Evolutionary conservation across 2,113 vertebrate species (phyloP), one percentile per base, ranked within the genome.

Genomic region (Upupa epops): DNA sequence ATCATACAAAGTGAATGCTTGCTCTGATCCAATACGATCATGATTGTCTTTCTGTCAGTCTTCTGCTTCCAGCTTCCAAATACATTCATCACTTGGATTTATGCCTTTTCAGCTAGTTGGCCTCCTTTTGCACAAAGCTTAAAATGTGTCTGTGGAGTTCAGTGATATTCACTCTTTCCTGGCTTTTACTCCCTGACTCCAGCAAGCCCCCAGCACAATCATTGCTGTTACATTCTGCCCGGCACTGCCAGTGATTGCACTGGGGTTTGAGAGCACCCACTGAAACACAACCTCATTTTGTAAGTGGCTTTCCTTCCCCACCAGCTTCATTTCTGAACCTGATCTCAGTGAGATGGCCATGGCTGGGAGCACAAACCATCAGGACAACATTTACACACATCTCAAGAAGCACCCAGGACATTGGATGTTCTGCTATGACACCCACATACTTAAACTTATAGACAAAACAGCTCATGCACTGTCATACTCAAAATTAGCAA

Each of bases 401-500:
- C 56, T n/a, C 72, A 31, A 9, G 21, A 7, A 1, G 7, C 18
- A 11, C 74, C 3, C 52, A 61, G 78, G 22, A 12, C 21, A 1
- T 49, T 48, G 61, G 6, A 49, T 14, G 90, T 63, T 40, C 9
- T 13, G 36, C 77, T 58, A 10, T 28, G 76, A 25, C 72, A 49
- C 22, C n/a, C 58, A 83, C 31, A 37, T 10, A 21, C 19, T 40
- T 59, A 49, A 86, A 95, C 95, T 94, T 94, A 95, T 72, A 42
- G 93, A 54, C 65, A 90, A 90, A 94, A 74, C 90, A 81, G 72
- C 64, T 91, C 52, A 26, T 71, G 83, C n/a, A 88, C 45, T 81
- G 86, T 46, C 93, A 59, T 52, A 90, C 83, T 93, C 71, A 32
- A 88, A 95, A 96, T 94, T 91, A 95, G 86, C 90, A 93, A 51